Percentiles rank a stretch among this genome's conserved stretches.
Conservation (phyloP, 2,113 vertebrate genomes). For the Rhea pennata region DNA sequence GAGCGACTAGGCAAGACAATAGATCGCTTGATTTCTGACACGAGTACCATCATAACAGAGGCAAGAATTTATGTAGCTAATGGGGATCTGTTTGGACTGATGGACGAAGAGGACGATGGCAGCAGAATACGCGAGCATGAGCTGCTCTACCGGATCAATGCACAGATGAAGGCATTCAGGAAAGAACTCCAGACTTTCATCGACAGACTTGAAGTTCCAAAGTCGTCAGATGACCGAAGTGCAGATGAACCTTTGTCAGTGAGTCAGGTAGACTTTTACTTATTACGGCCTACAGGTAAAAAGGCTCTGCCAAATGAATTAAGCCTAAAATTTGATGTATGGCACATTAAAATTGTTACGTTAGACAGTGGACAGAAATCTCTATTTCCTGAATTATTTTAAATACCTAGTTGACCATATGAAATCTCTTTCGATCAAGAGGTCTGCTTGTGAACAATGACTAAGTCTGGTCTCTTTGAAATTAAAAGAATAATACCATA, state of each 20-base stretch:
- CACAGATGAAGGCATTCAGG: slow-evolving; percentile 98
- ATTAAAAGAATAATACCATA: not conserved
- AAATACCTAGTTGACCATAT: not conserved
- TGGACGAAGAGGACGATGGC: slow-evolving; percentile 96
- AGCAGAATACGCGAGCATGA: slow-evolving; percentile 96
- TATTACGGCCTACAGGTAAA: slow-evolving; percentile 73
- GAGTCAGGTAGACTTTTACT: slow-evolving; percentile 88
- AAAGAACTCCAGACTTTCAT: slow-evolving; percentile 98
- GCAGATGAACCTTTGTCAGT: slow-evolving; percentile 97
- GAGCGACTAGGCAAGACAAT: slow-evolving; percentile 96
- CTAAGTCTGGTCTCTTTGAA: not conserved
- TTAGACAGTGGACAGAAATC: not conserved
- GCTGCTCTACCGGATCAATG: slow-evolving; percentile 96
- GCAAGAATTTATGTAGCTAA: slow-evolving; percentile 93
- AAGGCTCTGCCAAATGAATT: slow-evolving; percentile 53
- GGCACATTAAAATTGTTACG: not conserved
- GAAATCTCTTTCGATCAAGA: not conserved
- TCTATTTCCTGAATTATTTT: not conserved
- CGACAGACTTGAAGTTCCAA: slow-evolving; percentile 96
- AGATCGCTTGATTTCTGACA: slow-evolving; percentile 95
- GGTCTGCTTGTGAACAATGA: not conserved
- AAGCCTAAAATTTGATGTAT: not conserved
- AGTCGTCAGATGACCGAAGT: slow-evolving; percentile 86
- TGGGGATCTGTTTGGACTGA: slow-evolving; percentile 91
- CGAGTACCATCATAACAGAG: slow-evolving; percentile 96